Conservation (phyloP, 2,113 vertebrate genomes). For the Hiodon tergisus region DNA sequence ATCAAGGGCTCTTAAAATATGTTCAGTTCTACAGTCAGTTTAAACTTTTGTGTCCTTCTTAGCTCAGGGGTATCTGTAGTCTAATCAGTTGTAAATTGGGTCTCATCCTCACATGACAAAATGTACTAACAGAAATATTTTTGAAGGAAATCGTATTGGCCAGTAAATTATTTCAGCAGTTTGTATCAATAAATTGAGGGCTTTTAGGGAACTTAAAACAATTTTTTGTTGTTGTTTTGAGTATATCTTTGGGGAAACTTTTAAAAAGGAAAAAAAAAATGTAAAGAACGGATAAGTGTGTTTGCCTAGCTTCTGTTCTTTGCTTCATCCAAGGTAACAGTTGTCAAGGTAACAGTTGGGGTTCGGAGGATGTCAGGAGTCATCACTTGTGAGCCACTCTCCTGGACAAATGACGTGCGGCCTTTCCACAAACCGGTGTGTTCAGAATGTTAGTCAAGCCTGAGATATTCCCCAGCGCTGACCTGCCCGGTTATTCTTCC, state of each 20-base stretch:
- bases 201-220: background rate
- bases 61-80: no score
- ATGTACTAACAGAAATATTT: no score
- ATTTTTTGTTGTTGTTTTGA: background rate
- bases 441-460: constrained; percentile 42
- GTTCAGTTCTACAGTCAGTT: no score
- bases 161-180: no score
- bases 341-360: background rate
- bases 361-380: constrained; percentile 32
- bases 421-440: constrained; percentile 50
- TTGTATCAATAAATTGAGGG: no score
- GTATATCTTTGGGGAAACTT: background rate
- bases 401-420: constrained; percentile 32
- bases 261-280: background rate
- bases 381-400: constrained; percentile 24
- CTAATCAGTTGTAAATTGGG: no score
- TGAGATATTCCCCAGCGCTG: constrained; percentile 59
- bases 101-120: no score
- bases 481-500: constrained; percentile 56
- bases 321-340: constrained; percentile 25
- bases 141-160: no score
- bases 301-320: background rate
- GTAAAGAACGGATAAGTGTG: background rate
- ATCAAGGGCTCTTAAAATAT: no score
- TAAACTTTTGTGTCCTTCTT: no score